Base-by-base conservation (phyloP, 2,797 vertebrate genomes). In the Bradypodion ventrale region DNA sequence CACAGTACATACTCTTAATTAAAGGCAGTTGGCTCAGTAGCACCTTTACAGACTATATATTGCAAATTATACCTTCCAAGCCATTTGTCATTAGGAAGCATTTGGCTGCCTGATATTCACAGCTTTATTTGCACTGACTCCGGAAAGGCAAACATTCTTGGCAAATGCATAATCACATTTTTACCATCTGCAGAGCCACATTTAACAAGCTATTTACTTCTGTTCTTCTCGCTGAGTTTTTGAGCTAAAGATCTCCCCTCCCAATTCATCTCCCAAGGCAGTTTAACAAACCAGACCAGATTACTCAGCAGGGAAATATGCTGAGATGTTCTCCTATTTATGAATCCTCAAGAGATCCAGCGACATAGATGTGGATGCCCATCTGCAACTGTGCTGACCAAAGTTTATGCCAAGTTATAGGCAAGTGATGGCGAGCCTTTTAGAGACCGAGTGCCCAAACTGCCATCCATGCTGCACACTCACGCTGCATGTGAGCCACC, bases 61-160 rank as follows among this genome's bases (percentile, higher is more conserved):
- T 73, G 10, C 7, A 23, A 85, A 80, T 85, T 46, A 87, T 62
- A 62, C 35, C 27, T 88, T 91, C 76, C 49, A 86, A 92, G 21
- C 52, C 86, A 29, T 81, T 74, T 81, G 40, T 44, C 44, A 81
- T 70, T 62, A 82, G 1, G 5, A 89, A 66, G 10, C 78, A 29
- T 75, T 85, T 75, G 83, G 77, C 46, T 80, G 72, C 23, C 40
- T 68, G 29, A 75, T 60, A 75, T 49, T 85, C 73, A 77, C 65
- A 85, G 84, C 79, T 85, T 82, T 82, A 77, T 63, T 77, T 82
- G 79, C 79, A 77, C 84, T 70, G 42, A 62, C 32, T 85, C 73
- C 4, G 66, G 79, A 77, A 85, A 85, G 65, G 56, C 65, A 82
- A 82, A 85, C 79, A 81, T 85, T 52, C 78, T 70, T 85, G 78